Evolutionary conservation across 1,140 invertebrate species (phyloP).

Genomic region (Triops longicaudatus): DNA sequence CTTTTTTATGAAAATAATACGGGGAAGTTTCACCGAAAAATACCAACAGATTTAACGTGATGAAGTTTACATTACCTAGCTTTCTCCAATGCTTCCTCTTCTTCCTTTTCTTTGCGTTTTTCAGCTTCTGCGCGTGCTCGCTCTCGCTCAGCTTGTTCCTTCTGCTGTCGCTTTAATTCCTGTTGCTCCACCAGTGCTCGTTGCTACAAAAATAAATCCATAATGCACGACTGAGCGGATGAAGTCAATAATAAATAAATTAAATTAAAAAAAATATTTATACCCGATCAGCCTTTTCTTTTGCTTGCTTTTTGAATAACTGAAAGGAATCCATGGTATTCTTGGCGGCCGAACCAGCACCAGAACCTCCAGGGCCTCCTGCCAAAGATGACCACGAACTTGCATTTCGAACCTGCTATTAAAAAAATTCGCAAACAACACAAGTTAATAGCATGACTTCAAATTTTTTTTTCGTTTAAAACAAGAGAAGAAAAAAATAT

Average conservation of each 20-base stretch:
- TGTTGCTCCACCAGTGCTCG: conserved; percentile 72
- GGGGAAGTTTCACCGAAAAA: too few species aligned
- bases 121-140: conserved; percentile 67
- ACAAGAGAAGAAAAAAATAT: neutral
- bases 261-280: conserved; percentile 30
- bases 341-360: conserved; percentile 32
- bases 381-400: conserved; percentile 87
- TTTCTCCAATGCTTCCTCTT: conserved; percentile 67
- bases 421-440: conserved; percentile 38
- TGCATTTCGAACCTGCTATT: conserved; percentile 75
- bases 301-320: conserved; percentile 88
- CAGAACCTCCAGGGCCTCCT: conserved; percentile 45
- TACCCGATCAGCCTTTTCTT: conserved; percentile 82
- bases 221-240: neutral
- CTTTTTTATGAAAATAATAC: too few species aligned
- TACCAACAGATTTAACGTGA: too few species aligned
- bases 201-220: conserved; percentile 46
- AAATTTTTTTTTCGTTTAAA: too few species aligned
- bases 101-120: conserved; percentile 62
- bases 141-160: conserved; percentile 75
- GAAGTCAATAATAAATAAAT: neutral
- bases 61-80: too few species aligned
- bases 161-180: conserved; percentile 62
- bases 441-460: neutral
- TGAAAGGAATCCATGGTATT: conserved; percentile 52